Base-by-base conservation (phyloP, 2,888 invertebrate species). In the Ichneumoninae sp. region DNA sequence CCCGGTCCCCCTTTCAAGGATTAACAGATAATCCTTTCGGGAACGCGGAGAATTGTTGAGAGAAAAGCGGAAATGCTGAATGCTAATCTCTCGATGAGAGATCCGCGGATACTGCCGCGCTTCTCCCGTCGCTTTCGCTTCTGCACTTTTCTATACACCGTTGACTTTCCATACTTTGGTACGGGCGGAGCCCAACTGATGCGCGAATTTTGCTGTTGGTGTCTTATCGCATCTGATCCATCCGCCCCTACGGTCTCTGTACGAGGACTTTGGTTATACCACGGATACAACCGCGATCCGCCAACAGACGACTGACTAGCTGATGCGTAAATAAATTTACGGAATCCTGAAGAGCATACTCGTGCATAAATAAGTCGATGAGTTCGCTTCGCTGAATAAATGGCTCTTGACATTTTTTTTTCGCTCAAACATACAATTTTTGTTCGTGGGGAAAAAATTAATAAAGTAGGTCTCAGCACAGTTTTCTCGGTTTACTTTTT, bases 11-110 rank as follows among this genome's bases (percentile, higher is more conserved):
- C 88, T 87, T 87, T 89, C 88, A 88, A 89, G 91, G 92, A 92
- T 93, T 93, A 93, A 91, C 92, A 91, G 91, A 92, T 93, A 92
- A 93, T 93, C 92, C 91, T 90, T 89, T 90, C 89, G 90, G 91
- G 90, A 93, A 93, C 91, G 92, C 90, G 91, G 89, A 91, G 85
- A 88, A 93, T 91, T 91, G 92, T 91, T 91, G 92, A 91, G 93
- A 92, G 92, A 92, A 93, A 92, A 92, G 92, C 92, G 90, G 91
- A 92, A 93, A 93, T 91, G 91, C 93, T 92, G 93, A 92, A 93
- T 93, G 91, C 93, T 93, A 93, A 93, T 93, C 93, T 93, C 92
- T 91, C 92, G 92, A 93, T 93, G 93, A 90, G 91, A 92, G 90
- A 92, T 91, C 89, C 90, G 89, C 88, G 90, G 89, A 90, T 90